A percentile compares a stretch with the other conserved stretches of the same genome.
phyloP scores from a whole-genome alignment of 2,797 vertebrate genomes.

The Alauda arvensis region DNA sequence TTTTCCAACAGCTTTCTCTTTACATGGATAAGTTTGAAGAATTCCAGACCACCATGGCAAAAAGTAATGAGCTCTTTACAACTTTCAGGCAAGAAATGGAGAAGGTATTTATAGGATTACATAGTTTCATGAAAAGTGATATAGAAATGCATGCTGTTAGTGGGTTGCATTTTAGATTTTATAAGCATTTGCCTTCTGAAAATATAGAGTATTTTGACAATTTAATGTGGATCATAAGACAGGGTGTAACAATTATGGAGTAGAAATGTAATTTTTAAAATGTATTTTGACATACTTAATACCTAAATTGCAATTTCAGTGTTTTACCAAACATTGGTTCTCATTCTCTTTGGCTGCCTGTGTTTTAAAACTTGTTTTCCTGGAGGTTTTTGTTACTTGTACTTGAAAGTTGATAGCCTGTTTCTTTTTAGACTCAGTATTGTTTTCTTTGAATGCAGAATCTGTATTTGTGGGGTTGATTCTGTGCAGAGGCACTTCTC shows the following conservation, averaged over 20 bases:
- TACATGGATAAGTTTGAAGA: conserved; percentile 99
- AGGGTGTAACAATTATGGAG: background rate
- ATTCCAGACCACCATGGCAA: conserved; percentile 97
- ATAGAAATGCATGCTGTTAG: background rate
- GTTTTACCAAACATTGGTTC: background rate
- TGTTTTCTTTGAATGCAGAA: background rate
- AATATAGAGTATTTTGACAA: background rate
- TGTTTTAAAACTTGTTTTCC: background rate
- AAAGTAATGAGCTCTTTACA: conserved; percentile 98
- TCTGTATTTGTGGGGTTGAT: background rate
- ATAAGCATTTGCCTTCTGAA: background rate
- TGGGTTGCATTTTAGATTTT: background rate
- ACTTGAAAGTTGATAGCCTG: background rate
- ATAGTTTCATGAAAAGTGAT: background rate
- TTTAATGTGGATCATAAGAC: background rate
- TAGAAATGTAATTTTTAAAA: background rate
- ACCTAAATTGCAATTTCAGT: background rate
- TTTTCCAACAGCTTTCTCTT: conserved; percentile 85
- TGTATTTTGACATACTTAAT: background rate
- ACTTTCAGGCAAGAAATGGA: conserved; percentile 99
- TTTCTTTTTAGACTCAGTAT: background rate
- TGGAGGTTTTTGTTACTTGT: background rate
- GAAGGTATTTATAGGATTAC: conserved; percentile 79
- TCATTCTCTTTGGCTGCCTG: background rate
- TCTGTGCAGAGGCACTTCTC: background rate